Conservation (phyloP, 2,888 invertebrate genomes). For the Agrotis clavis region DNA sequence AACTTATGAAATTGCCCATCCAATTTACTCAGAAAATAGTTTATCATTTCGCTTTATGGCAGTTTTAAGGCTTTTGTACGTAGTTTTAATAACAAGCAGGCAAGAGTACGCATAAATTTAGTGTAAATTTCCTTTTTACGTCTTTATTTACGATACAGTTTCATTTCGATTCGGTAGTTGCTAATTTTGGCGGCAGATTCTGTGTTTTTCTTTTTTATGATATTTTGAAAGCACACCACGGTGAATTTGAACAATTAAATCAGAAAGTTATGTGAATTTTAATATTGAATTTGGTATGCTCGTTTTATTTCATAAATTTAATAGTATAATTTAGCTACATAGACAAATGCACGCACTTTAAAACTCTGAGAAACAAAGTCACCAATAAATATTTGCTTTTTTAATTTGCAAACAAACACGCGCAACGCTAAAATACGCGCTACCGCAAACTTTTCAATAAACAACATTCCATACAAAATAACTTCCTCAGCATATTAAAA, state of each 20-base stretch:
- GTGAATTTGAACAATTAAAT: background rate
- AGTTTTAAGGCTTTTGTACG: constrained; percentile 35
- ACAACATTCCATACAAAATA: constrained; percentile 14
- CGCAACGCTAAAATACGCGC: too few relatives aligned
- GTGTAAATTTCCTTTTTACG: constrained; percentile 51
- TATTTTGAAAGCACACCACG: background rate
- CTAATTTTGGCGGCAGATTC: constrained; percentile 24
- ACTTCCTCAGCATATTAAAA: background rate
- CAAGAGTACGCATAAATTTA: constrained; percentile 47
- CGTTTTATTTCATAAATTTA: background rate
- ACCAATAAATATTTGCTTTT: background rate
- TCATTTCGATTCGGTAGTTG: constrained; percentile 42
- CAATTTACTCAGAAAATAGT: constrained; percentile 44
- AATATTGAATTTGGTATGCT: background rate
- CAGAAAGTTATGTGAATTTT: background rate
- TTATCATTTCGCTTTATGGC: constrained; percentile 31
- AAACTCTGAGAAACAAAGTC: background rate
- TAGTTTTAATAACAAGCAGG: constrained; percentile 30
- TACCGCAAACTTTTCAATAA: background rate
- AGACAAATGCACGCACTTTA: background rate
- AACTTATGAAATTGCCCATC: constrained; percentile 36
- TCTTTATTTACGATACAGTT: constrained; percentile 56
- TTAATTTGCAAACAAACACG: background rate
- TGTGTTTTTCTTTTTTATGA: background rate
- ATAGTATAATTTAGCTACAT: too few relatives aligned